phyloP scores from a whole-genome alignment of 2,888 invertebrate genomes.

The Malacosoma neustria region DNA sequence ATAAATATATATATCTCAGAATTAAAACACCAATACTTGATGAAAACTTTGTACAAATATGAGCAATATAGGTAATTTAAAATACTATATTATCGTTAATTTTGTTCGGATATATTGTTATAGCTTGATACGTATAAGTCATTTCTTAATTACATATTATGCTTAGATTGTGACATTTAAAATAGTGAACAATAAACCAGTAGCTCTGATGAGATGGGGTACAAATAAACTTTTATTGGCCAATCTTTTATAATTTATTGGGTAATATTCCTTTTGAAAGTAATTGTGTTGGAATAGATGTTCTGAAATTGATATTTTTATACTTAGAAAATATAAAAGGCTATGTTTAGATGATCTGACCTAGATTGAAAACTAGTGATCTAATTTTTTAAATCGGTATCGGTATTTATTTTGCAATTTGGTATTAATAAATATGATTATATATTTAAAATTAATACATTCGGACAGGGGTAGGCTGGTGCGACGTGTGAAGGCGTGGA shows the following conservation, averaged over 20 bases:
- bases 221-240: constrained; percentile 61
- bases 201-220: constrained; percentile 67
- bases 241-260: constrained; percentile 42
- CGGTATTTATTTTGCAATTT: too few relatives aligned
- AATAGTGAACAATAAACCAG: constrained; percentile 38
- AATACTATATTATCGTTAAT: constrained; percentile 43
- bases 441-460: too few relatives aligned
- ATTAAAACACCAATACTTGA: constrained; percentile 69
- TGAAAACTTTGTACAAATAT: constrained; percentile 73
- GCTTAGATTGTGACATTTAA: constrained; percentile 31
- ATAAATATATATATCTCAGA: constrained; percentile 55
- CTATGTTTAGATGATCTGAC: constrained; percentile 23
- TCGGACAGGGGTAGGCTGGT: too few relatives aligned
- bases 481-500: too few relatives aligned
- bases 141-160: constrained; percentile 28
- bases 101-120: constrained; percentile 58
- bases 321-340: constrained; percentile 59
- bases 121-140: constrained; percentile 46
- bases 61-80: constrained; percentile 69
- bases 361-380: too few relatives aligned
- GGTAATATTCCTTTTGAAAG: constrained; percentile 17
- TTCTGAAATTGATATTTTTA: constrained; percentile 69
- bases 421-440: too few relatives aligned
- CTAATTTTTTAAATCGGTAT: too few relatives aligned
- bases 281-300: constrained; percentile 37